Conservation (phyloP, 2,888 invertebrate species). For the Myathropa florea region DNA sequence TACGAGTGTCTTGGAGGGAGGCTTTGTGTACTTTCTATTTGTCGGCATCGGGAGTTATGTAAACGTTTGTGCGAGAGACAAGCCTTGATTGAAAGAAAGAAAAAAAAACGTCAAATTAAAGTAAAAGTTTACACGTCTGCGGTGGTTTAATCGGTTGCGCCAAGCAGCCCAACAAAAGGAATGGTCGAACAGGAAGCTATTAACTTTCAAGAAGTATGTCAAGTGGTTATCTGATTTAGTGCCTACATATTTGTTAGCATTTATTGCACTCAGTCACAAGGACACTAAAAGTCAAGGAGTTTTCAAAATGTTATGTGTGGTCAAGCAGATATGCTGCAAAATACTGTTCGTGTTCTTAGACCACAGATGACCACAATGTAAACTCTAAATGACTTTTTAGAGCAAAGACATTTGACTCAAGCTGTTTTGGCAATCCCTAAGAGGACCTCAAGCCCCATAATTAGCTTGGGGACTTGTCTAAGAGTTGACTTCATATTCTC, state of each 20-base stretch:
- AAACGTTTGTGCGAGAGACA: slow-evolving; percentile 15
- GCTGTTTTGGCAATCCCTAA: too few relatives aligned
- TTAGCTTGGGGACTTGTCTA: too few relatives aligned
- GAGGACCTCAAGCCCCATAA: too few relatives aligned
- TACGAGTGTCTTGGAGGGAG: background rate
- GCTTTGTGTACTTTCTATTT: slow-evolving; percentile 31
- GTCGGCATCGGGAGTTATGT: slow-evolving; percentile 21
- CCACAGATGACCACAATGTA: too few relatives aligned
- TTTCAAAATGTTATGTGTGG: too few relatives aligned
- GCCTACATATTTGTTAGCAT: background rate
- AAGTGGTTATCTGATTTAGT: background rate
- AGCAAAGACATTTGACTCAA: too few relatives aligned
- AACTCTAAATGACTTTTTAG: too few relatives aligned
- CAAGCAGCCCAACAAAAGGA: background rate
- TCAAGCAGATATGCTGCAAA: too few relatives aligned
- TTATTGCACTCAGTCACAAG: background rate
- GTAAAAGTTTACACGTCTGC: slow-evolving; percentile 1
- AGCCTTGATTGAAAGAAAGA: background rate
- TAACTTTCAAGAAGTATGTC: background rate
- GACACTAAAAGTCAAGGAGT: background rate
- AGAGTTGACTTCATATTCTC: too few relatives aligned
- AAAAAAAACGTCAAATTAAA: slow-evolving; percentile 9
- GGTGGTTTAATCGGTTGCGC: background rate
- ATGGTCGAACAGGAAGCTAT: background rate
- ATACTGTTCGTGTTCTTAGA: too few relatives aligned